Percentiles rank a stretch among this genome's conserved stretches.
phyloP scores from a whole-genome alignment of 2,113 vertebrate genomes.

The Mirounga angustirostris region DNA sequence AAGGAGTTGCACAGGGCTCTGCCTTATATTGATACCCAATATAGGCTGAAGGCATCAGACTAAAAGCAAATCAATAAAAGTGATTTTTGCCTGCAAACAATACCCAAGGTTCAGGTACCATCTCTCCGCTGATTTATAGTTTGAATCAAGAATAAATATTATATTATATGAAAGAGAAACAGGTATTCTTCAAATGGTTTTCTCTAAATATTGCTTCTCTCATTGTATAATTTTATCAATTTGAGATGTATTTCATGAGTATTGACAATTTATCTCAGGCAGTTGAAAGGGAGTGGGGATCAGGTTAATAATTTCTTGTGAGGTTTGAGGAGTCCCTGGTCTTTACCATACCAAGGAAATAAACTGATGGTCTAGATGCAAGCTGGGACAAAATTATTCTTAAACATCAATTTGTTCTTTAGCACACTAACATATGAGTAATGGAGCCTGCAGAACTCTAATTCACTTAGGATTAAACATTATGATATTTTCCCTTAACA shows the following conservation, averaged over 20 bases:
- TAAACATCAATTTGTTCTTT: background rate
- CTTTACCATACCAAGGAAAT: background rate
- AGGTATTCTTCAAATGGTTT: background rate
- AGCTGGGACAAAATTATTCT: background rate
- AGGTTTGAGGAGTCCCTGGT: background rate
- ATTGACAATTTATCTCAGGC: background rate
- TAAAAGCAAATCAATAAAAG: slow-evolving; percentile 55
- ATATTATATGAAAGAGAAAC: slow-evolving; percentile 9
- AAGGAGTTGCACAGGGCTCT: background rate
- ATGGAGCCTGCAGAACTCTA: background rate
- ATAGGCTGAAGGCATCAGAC: background rate
- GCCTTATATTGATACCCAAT: background rate
- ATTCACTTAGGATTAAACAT: background rate
- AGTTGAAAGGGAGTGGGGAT: background rate
- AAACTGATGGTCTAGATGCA: background rate
- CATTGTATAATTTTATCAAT: background rate
- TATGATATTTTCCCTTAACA: background rate
- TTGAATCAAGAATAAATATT: slow-evolving; percentile 56
- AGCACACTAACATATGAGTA: background rate
- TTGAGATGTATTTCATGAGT: slow-evolving; percentile 24
- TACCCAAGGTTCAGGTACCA: background rate
- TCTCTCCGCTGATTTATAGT: slow-evolving; percentile 39
- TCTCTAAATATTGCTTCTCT: background rate
- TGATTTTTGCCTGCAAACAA: slow-evolving; percentile 53
- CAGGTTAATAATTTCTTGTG: background rate